Base-by-base conservation (phyloP, 2,888 invertebrate genomes). In the Hylaea fasciaria region DNA sequence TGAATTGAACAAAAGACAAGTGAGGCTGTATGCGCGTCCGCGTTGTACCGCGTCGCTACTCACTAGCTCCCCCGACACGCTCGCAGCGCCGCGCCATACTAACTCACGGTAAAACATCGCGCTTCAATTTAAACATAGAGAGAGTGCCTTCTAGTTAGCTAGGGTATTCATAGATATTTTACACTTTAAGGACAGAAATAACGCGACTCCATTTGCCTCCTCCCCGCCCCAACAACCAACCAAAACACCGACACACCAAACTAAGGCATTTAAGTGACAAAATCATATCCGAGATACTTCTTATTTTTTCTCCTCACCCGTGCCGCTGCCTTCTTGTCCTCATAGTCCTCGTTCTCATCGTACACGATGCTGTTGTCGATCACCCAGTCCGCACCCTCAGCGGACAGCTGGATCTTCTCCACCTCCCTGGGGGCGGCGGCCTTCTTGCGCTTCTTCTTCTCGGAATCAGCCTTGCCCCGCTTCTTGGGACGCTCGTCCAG, bases 281-380 rank as follows among this genome's bases (percentile, higher is more conserved):
- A 91, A 62, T 92, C 91, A 55, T 89, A 91, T 0, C 90, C 91
- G 14, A 91, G 49, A 62, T 91, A 92, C 73, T 90, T 91, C 67
- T 91, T 91, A 89, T 91, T 92, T 89, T 90, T 91, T 74, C 92
- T 83, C 63, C 91, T 77, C 0, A 89, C 91, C 2, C 91, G 63
- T 0, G 86, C 73, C 0, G 86, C 84, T 0, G 84, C 86, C 29
- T 88, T 89, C 17, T 84, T 86, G 0, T 90, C 90, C 5, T 89
- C 87, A 2, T 82, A 88, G 0, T 89, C 90, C 0, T 88, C 87
- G 0, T 82, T 84, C 1, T 87, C 86, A 0, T 91, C 89, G 64
- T 85, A 90, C 0, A 81, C 82, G 4, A 84, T 72, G 22, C 80
- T 84, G 37, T 85, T 86, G 16, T 89, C 87, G 0, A 91, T 85